Evolutionary conservation across 2,888 invertebrate genomes (phyloP), one percentile per base, ranked within the genome.

Genomic region (Agrilus biguttatus): DNA sequence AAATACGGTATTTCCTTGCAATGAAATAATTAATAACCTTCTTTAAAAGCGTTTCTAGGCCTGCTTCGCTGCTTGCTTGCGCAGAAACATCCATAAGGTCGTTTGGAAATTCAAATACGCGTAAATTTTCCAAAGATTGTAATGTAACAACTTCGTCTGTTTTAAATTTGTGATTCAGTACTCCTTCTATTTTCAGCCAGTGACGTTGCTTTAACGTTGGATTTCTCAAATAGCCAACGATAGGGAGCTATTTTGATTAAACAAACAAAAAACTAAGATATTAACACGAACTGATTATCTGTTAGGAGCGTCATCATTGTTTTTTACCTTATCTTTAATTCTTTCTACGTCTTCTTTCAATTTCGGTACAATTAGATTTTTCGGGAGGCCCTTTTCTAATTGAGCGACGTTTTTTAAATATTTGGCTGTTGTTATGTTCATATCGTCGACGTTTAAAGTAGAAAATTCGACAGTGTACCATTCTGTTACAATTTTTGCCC

Each of bases 61-160:
- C 81, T 4, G 83, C 81, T 61, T 93, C 92, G 3, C 90, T 88
- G 53, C 85, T 88, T 0, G 92, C 92, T 60, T 88, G 85, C 0
- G 82, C 83, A 0, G 90, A 84, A 8, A 92, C 78, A 58, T 91
- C 88, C 76, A 84, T 82, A 13, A 93, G 63, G 47, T 81, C 77
- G 8, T 81, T 76, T 0, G 78, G 75, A 53, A 78, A 77, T 39
- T 76, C 75, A 64, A 89, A 89, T 0, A 81, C 83, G n/a, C 80
- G 74, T 5, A 83, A 68, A 1, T 80, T 75, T 46, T 84, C 82
- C 38, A 90, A 72, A 19, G 76, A 65, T 12, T 73, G 71, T 13
- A 91, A 66, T 0, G 80, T 83, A 14, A 86, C 56, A 8, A 67
- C 62, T 52, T 77, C 76, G 23, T 85, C 85, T 0, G 78, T 73